Conservation (phyloP, 2,888 invertebrate species). For the Ophion ventricosus region DNA sequence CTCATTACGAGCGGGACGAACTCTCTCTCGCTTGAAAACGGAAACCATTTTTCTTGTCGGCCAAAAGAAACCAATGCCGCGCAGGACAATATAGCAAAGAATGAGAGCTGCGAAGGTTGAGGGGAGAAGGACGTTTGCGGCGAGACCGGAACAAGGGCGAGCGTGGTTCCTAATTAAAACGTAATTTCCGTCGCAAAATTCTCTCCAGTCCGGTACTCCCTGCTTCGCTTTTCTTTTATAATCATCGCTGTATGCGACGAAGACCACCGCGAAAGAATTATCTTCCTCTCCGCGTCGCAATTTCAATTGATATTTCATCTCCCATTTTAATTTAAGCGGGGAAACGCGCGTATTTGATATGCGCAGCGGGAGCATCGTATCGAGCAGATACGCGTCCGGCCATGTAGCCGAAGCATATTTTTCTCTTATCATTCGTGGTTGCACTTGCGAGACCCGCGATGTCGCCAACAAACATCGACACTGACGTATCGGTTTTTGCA, state of each 20-base stretch:
- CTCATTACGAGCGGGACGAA: not conserved
- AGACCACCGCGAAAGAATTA: constrained; percentile 23
- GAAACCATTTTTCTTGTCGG: constrained; percentile 6
- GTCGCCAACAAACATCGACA: not conserved
- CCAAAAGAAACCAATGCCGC: constrained; percentile 11
- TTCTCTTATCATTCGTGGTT: not conserved
- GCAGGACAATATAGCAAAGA: not conserved
- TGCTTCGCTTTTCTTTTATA: not conserved
- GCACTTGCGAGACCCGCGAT: not conserved
- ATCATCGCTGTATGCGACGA: constrained; percentile 19
- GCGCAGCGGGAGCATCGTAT: constrained; percentile 22
- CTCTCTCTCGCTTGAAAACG: constrained; percentile 1
- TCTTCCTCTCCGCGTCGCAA: constrained; percentile 35
- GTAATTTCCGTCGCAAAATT: constrained; percentile 68
- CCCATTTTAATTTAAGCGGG: constrained; percentile 69
- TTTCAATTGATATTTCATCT: constrained; percentile 66
- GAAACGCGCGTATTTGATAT: constrained; percentile 58
- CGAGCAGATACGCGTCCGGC: not conserved
- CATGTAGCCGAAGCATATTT: too few relatives aligned
- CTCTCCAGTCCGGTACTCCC: constrained; percentile 34
- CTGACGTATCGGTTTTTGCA: not conserved
- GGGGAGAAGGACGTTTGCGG: constrained; percentile 12
- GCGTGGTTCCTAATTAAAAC: constrained; percentile 73
- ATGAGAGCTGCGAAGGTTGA: constrained; percentile 20
- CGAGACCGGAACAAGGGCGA: constrained; percentile 38